Base-by-base conservation (phyloP, 2,888 invertebrate species). In the Dascillus cervinus region DNA sequence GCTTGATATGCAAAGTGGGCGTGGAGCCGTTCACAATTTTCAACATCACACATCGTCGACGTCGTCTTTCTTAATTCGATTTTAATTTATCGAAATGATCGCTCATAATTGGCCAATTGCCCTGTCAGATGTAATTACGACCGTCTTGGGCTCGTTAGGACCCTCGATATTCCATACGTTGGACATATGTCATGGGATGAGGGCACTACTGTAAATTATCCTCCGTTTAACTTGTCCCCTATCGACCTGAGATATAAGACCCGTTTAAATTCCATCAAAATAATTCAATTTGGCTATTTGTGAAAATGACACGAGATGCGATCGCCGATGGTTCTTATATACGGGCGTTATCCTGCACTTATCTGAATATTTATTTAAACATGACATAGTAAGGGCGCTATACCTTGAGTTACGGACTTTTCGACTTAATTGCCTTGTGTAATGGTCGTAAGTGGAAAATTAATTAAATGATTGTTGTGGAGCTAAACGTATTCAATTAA, bases 1-100 rank as follows among this genome's bases (percentile, higher is more conserved):
- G 47, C 45, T 45, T 52, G 50, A 57, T 60, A 60, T 59, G 60
- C 59, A 60, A 59, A 60, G 56, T 59, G 59, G 60, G 60, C 60
- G 60, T 56, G 59, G 50, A 54, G 47, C 52, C 52, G 47, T 52
- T 48, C 47, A 46, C 31, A 17, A 6, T 17, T 17, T 17, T 17
- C 17, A n/a, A n/a, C n/a, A n/a, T n/a, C n/a, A n/a, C n/a, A n/a
- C n/a, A n/a, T n/a, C n/a, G n/a, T n/a, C n/a, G n/a, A n/a, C n/a
- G n/a, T n/a, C n/a, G n/a, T n/a, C n/a, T n/a, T n/a, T n/a, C n/a
- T n/a, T n/a, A n/a, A n/a, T 6, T 17, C 4, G 8, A 17, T 8
- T 17, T 6, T 17, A 4, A 17, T 8, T 17, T 17, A 17, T 17
- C 17, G 17, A 17, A 17, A 6, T 17, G 17, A 17, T 17, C 8